Evolutionary conservation across 2,113 vertebrate species (phyloP), one percentile per base, ranked within the genome.

Genomic region (Sus scrofa): DNA sequence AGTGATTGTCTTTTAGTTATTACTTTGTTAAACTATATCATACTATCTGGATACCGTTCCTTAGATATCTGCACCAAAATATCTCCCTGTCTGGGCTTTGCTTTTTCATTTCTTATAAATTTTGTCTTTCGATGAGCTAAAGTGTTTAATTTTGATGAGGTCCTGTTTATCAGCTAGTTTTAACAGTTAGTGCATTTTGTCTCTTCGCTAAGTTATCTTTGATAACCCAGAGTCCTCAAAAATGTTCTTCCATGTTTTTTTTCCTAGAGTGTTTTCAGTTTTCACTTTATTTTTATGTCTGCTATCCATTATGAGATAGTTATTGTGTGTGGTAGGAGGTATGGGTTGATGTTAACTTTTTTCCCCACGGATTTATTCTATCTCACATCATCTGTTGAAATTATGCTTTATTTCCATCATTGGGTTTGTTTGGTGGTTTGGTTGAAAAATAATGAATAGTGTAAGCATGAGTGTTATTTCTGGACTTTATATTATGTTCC

Each of bases 61-160:
- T 73, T 65, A 71, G 52, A 34, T 19, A 73, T 14, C 18, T 22
- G 0, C 5, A 11, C 9, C 3, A 68, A 91, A 83, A 65, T 24
- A 58, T 63, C 39, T 89, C 82, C 58, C 11, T 63, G 2, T 65
- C 6, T 65, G 30, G n/a, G 1, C 15, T 91, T 93, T 62, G 34
- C 24, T 32, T 94, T 75, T 88, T 19, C 44, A 14, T 62, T 83
- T 60, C 26, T 65, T 56, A 86, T 71, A 54, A 89, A 54, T 34
- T 50, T 34, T 50, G 12, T 60, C 20, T 89, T 73, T 94, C 73
- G 37, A 24, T 89, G 54, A 74, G 12, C 22, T n/a, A 4, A 92
- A 56, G 18, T 78, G 12, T 56, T 81, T 68, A 67, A 54, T 60
- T 86, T 88, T 73, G 26, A 54, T 50, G 7, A 74, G 74, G 8